phyloP scores from a whole-genome alignment of 2,797 vertebrate genomes.

The Trachurus trachurus region DNA sequence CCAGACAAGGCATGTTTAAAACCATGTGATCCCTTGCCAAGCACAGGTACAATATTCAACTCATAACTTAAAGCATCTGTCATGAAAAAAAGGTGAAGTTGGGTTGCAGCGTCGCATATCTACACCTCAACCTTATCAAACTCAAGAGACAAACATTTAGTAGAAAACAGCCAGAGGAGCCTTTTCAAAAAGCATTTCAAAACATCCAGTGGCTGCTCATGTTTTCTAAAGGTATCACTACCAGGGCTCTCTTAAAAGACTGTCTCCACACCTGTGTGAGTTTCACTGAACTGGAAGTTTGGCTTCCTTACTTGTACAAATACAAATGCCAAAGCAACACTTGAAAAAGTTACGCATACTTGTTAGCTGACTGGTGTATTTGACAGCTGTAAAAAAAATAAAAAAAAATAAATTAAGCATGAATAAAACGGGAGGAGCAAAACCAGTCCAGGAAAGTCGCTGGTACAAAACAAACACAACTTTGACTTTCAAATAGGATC shows the following conservation, averaged over 20 bases:
- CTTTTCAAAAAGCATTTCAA: neutral
- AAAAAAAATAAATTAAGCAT: neutral
- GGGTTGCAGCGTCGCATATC: neutral
- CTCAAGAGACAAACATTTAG: neutral
- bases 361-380: neutral
- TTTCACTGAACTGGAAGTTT: neutral
- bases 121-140: neutral
- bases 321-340: neutral
- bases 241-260: neutral
- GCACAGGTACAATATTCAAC: neutral
- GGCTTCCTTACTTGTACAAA: neutral
- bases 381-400: slow-evolving; percentile 1
- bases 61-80: neutral
- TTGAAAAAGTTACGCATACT: slow-evolving; percentile 6
- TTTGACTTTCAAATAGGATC: neutral
- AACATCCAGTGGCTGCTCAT: neutral
- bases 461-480: neutral
- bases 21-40: neutral
- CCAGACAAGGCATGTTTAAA: neutral
- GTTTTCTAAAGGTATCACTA: slow-evolving; percentile 9
- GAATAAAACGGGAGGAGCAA: neutral
- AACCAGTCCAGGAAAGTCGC: neutral
- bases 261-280: neutral
- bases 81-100: neutral
- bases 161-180: neutral